A percentile compares a stretch with the other conserved stretches of the same genome.
Evolutionary conservation across 2,888 invertebrate species (phyloP).

Genomic region (Erebia palarica): DNA sequence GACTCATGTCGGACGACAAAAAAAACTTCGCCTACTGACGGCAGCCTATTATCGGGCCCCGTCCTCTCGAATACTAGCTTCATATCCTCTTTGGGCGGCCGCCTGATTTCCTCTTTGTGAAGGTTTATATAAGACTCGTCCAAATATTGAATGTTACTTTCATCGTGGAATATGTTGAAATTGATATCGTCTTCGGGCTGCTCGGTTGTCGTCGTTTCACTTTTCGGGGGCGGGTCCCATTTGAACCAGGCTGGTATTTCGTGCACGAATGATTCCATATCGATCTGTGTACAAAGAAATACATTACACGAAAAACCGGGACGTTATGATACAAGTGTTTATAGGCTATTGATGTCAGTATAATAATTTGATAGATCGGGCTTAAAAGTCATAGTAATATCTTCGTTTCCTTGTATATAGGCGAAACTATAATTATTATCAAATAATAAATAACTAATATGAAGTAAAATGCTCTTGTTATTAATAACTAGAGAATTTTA

Average conservation of each 20-base stretch:
- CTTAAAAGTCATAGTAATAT: too few species aligned
- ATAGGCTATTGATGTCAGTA: too few species aligned
- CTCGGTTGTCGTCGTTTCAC: slow-evolving; percentile 72
- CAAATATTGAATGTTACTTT: slow-evolving; percentile 72
- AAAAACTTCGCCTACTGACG: slow-evolving; percentile 78
- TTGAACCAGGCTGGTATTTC: slow-evolving; percentile 75
- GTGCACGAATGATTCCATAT: slow-evolving; percentile 69
- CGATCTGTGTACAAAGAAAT: slow-evolving; percentile 59
- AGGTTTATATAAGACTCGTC: slow-evolving; percentile 75
- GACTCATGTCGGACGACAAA: slow-evolving; percentile 84
- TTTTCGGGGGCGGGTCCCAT: slow-evolving; percentile 73
- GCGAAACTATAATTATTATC: not conserved
- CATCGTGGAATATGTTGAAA: slow-evolving; percentile 74
- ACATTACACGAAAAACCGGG: not conserved
- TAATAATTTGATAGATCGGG: too few species aligned
- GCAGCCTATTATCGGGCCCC: slow-evolving; percentile 69
- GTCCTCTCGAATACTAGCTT: slow-evolving; percentile 67
- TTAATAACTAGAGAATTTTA: not conserved
- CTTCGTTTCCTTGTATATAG: not conserved
- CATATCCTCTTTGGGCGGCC: slow-evolving; percentile 65
- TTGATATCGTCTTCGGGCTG: slow-evolving; percentile 67
- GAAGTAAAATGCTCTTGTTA: not conserved
- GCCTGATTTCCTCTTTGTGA: slow-evolving; percentile 75
- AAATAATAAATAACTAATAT: not conserved
- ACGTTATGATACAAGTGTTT: too few species aligned